Evolutionary conservation across 2,113 vertebrate species (phyloP).

Genomic region (Pituophis catenifer): DNA sequence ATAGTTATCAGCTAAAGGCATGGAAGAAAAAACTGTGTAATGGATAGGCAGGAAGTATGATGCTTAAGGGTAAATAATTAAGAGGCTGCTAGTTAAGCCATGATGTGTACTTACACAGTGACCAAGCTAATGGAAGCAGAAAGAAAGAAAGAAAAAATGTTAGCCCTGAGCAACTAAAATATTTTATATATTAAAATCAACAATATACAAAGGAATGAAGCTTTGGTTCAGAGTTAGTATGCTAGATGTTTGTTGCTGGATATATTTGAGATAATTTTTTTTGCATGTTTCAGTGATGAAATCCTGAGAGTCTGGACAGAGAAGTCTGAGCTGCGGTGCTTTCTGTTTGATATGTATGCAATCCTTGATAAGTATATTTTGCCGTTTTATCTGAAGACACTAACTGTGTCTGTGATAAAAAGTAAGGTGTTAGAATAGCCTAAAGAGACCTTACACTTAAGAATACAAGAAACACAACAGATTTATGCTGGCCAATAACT

Average conservation of each 20-base stretch:
- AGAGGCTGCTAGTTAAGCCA: conserved; percentile 48
- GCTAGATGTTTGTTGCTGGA: conserved; percentile 35
- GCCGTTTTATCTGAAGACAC: not conserved
- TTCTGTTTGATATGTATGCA: accelerated
- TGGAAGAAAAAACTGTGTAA: conserved; percentile 37
- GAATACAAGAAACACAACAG: not conserved
- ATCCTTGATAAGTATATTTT: not conserved
- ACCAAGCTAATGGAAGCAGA: conserved; percentile 90
- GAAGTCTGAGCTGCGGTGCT: not conserved
- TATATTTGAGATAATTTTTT: conserved; percentile 42
- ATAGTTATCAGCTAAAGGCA: conserved; percentile 8
- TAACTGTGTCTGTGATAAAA: not conserved
- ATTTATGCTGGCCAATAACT: not conserved
- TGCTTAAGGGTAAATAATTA: conserved; percentile 49
- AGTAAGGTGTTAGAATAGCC: not conserved
- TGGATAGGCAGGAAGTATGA: conserved; percentile 40
- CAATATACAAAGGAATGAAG: conserved; percentile 40
- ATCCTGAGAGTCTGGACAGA: not conserved
- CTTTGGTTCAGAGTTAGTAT: conserved; percentile 33
- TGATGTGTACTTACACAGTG: conserved; percentile 92
- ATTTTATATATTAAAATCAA: conserved; percentile 51
- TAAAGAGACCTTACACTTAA: not conserved
- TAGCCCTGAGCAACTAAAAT: conserved; percentile 64
- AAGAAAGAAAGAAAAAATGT: conserved; percentile 73
- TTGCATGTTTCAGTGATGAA: not conserved